Evolutionary conservation across 2,888 invertebrate species (phyloP).

Genomic region (Scaptomyza caliginosa): DNA sequence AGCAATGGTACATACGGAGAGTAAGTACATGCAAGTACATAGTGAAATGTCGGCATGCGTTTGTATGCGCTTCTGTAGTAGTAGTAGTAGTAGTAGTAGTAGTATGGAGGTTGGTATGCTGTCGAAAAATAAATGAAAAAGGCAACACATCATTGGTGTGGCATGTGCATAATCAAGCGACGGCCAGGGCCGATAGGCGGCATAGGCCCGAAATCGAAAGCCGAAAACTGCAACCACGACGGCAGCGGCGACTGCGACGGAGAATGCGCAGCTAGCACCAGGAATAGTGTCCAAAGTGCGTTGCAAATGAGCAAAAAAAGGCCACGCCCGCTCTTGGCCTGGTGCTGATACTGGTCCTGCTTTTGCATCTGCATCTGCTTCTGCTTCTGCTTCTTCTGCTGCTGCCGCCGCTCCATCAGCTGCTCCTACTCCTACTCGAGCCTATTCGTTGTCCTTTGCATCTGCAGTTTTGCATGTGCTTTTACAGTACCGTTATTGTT

Average conservation of each 20-base stretch:
- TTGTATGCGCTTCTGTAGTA: slow-evolving; percentile 12
- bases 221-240: slow-evolving; percentile 54
- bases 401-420: slow-evolving; percentile 35
- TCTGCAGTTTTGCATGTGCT: slow-evolving; percentile 45
- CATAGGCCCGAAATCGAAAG: slow-evolving; percentile 62
- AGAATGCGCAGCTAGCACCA: slow-evolving; percentile 58
- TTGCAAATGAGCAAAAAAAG: slow-evolving; percentile 81
- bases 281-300: slow-evolving; percentile 77
- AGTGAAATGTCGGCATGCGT: slow-evolving; percentile 26
- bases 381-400: neutral
- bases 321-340: slow-evolving; percentile 78
- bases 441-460: slow-evolving; percentile 24
- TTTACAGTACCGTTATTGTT: slow-evolving; percentile 14
- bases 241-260: slow-evolving; percentile 6
- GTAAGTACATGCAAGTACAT: slow-evolving; percentile 44
- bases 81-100: neutral
- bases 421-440: neutral
- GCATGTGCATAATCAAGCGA: slow-evolving; percentile 77
- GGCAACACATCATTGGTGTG: slow-evolving; percentile 75
- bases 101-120: slow-evolving; percentile 13
- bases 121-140: slow-evolving; percentile 69
- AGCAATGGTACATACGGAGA: slow-evolving; percentile 17
- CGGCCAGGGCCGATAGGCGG: slow-evolving; percentile 46
- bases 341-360: slow-evolving; percentile 9
- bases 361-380: neutral